Evolutionary conservation across 2,797 vertebrate species (phyloP), one percentile per base, ranked within the genome.

Genomic region (Coreius guichenoti): DNA sequence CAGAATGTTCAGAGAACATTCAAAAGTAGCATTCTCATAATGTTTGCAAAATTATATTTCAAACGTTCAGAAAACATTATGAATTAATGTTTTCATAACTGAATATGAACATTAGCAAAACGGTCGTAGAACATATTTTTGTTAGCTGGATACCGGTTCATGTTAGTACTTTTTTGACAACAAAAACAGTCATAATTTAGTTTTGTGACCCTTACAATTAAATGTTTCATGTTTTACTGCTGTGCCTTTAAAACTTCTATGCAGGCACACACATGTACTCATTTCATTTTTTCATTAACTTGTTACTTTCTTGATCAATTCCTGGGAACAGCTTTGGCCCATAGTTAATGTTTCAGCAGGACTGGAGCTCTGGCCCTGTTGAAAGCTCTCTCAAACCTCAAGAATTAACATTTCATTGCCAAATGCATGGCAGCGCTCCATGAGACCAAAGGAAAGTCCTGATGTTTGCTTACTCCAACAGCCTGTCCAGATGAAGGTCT

Each of bases 391-490:
- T 45, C 49, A 75, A 49, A 47, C 45, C 82, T 47, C 17, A 70
- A 19, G 36, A 82, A 68, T 39, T 73, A 43, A 87, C 56, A 84
- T 84, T 75, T 49, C 8, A 88, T 81, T 61, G 45, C 78, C 61
- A 80, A 84, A 84, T 75, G 51, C 29, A 77, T 39, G 65, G 67
- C 43, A 68, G 67, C 29, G 3, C 73, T 80, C 54, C 47, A 6
- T 43, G 31, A 83, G 69, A 21, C 69, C 82, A 82, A 65, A 49
- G 26, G 81, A 58, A 82, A 75, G 47, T 51, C 76, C 26, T 86
- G 70, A 56, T 61, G 36, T 29, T 47, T 51, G 45, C 47, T 8
- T 21, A 2, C 33, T 63, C 88, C 54, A 26, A 81, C 73, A 76
- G 68, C 5, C 61, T 72, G 65, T 76, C 49, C 69, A 81, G 39